Evolutionary conservation across 2,113 vertebrate genomes (phyloP).

Genomic region (Psammodynastes pulverulentus): DNA sequence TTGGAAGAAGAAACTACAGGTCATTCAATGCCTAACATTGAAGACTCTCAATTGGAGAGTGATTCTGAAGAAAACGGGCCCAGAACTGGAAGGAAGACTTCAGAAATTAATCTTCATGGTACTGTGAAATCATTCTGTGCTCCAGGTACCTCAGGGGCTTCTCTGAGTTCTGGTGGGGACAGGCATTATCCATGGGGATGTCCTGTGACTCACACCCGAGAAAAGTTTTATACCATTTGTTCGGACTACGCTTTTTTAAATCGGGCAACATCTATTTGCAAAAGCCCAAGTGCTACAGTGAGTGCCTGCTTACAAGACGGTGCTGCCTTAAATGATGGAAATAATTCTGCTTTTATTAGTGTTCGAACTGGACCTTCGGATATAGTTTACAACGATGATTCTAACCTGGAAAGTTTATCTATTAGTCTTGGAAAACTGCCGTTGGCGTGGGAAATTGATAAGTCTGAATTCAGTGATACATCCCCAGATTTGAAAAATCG

Average conservation of each 20-base stretch:
- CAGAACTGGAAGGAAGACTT: conserved; percentile 64
- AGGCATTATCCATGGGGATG: conserved; percentile 90
- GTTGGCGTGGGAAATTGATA: conserved; percentile 97
- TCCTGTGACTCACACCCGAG: conserved; percentile 91
- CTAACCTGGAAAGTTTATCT: conserved; percentile 78
- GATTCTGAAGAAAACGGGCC: conserved; percentile 71
- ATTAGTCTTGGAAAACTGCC: conserved; percentile 76
- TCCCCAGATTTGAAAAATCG: conserved; percentile 78
- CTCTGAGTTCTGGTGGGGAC: conserved; percentile 79
- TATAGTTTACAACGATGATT: conserved; percentile 74
- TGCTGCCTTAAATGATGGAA: conserved; percentile 64
- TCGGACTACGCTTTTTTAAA: conserved; percentile 96
- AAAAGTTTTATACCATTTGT: conserved; percentile 97
- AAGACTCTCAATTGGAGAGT: conserved; percentile 79
- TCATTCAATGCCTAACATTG: conserved; percentile 89
- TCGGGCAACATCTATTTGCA: conserved; percentile 84
- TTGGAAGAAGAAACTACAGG: conserved; percentile 21
- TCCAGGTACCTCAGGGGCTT: conserved; percentile 62
- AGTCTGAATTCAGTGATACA: conserved; percentile 84
- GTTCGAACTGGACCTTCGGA: conserved; percentile 67
- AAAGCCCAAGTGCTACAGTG: conserved; percentile 72
- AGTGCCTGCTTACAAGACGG: conserved; percentile 67
- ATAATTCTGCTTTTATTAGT: conserved; percentile 66
- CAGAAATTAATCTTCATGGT: conserved; percentile 61
- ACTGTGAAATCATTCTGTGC: conserved; percentile 68